Evolutionary conservation across 2,113 vertebrate genomes (phyloP), one percentile per base, ranked within the genome.

Genomic region (Ellobius talpinus): DNA sequence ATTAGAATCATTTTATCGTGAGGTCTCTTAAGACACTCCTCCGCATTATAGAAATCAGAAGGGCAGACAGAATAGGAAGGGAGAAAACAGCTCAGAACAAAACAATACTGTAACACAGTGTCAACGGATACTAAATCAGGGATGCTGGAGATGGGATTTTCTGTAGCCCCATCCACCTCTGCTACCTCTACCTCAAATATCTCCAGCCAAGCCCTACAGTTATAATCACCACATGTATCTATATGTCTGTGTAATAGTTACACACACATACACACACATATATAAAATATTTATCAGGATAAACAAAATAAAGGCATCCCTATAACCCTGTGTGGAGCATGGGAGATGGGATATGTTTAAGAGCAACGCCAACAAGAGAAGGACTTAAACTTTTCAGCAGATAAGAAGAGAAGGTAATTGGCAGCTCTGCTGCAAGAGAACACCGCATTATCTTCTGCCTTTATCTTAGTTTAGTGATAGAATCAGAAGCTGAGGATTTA

Each of bases 221-320:
- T 92, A 96, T 93, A 88, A 96, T 91, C 87, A 97, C 94, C 81
- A 94, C 45, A 24, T 93, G 55, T 74, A 84, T 76, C 24, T 14
- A 13, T 24, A 1, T 45, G 5, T 11, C 2, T 45, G 4, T 45
- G 42, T 76, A 26, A 68, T 36, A 29, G 39, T 7, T 36, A 1
- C 31, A 16, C 36, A 21, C 19, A 58, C 50, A 52, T 12, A 52
- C 50, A 52, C 55, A 21, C 55, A 58, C 5, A 7, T 4, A 14
- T 17, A 19, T 88, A 89, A 94, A 93, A 91, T 33, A 94, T 97
- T 98, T 97, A 96, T 82, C 93, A 74, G 82, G 96, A 97, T 94
- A 97, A 98, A 94, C 96, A 88, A 98, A 98, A 98, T 91, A 74
- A 97, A 98, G 97, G 96, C 79, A 96, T 95, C 89, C 79, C 96